Percentiles rank a stretch among this genome's conserved stretches.
These are phyloP conservation scores for Trachymyrmex cornetzi DNA, from an alignment of 1,140 invertebrate genomes.

Conservation along the genomic window DNA sequence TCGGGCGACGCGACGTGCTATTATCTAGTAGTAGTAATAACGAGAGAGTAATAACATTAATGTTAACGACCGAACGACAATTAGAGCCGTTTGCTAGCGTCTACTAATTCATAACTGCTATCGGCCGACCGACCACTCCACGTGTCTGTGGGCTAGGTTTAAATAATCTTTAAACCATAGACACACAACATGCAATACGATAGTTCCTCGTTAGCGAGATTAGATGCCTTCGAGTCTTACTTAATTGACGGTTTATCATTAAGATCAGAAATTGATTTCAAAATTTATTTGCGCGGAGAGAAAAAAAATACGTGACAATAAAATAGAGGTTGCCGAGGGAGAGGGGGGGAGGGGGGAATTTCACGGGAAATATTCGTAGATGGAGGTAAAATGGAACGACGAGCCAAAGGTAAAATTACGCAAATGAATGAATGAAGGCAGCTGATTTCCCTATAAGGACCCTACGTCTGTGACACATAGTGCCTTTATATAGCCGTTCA, in stretches of 20 bases:
- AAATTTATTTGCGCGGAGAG: background rate
- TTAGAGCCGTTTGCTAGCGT: constrained; percentile 55
- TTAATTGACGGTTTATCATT: constrained; percentile 9
- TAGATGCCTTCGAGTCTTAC: constrained; percentile 49
- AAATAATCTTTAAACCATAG: constrained; percentile 45
- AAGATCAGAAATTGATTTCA: background rate
- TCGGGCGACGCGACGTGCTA: constrained; percentile 62
- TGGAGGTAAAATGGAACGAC: background rate
- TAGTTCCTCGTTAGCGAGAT: constrained; percentile 64
- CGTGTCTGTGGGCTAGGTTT: constrained; percentile 36
- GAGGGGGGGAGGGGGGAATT: background rate
- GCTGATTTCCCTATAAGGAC: constrained; percentile 63
- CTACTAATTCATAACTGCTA: constrained; percentile 39
- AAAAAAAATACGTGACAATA: constrained; percentile 1
- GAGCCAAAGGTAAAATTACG: background rate
- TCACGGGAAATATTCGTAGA: background rate
- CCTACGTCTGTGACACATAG: constrained; percentile 76
- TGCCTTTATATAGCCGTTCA: constrained; percentile 77
- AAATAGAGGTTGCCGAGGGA: background rate
- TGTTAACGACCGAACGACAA: constrained; percentile 55
- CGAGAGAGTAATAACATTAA: constrained; percentile 62
- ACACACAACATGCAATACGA: constrained; percentile 59
- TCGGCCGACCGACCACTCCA: constrained; percentile 48
- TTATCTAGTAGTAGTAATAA: constrained; percentile 66
- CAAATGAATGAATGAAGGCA: constrained; percentile 47